phyloP scores from a whole-genome alignment of 1,140 invertebrate species.

The Palaemon carinicauda region DNA sequence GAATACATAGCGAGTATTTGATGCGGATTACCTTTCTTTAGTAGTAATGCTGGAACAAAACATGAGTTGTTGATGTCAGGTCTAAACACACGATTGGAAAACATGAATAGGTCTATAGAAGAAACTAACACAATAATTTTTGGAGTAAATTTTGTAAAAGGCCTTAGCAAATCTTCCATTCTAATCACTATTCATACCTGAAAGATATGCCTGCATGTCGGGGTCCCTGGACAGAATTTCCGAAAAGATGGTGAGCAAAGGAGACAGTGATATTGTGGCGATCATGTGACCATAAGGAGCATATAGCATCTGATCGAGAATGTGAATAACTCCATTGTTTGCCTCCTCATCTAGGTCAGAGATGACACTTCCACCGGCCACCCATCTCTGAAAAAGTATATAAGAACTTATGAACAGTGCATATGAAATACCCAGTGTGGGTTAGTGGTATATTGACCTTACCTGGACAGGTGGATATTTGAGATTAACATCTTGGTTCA shows the following conservation, averaged over 20 bases:
- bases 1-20: too few species aligned
- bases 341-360: slow-evolving; percentile 62
- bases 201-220: background rate
- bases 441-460: too few species aligned
- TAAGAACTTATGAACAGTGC: too few species aligned
- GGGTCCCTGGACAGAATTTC: background rate
- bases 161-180: background rate
- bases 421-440: too few species aligned
- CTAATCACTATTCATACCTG: background rate
- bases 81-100: too few species aligned
- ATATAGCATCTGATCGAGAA: slow-evolving; percentile 65
- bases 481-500: too few species aligned
- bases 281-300: slow-evolving; percentile 63
- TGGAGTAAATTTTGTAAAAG: background rate
- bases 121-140: too few species aligned
- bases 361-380: slow-evolving; percentile 63
- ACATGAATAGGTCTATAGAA: too few species aligned
- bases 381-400: slow-evolving; percentile 59
- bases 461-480: too few species aligned
- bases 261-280: slow-evolving; percentile 60
- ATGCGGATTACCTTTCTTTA: too few species aligned
- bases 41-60: too few species aligned
- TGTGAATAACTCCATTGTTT: slow-evolving; percentile 66
- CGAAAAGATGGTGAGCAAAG: slow-evolving; percentile 59
- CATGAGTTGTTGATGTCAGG: too few species aligned